phyloP scores from a whole-genome alignment of 2,797 vertebrate genomes.

The Taeniopygia guttata region DNA sequence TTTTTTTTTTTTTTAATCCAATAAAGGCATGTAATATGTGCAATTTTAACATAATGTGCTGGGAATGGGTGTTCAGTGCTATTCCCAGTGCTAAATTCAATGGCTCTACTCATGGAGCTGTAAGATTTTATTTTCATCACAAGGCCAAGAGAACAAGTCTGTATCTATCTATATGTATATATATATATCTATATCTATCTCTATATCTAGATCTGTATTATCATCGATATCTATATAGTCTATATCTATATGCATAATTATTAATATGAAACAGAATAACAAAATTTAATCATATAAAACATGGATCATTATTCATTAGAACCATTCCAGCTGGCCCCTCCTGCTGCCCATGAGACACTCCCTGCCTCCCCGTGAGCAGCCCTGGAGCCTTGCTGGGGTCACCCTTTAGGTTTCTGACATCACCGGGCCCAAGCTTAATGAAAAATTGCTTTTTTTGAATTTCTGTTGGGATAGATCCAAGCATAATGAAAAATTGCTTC shows the following conservation, averaged over 20 bases:
- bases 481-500: accelerated
- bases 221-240: too few species aligned
- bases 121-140: neutral
- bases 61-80: neutral
- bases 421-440: accelerated
- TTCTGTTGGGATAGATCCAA: neutral
- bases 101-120: neutral
- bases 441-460: accelerated
- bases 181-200: too few species aligned
- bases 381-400: neutral
- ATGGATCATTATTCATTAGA: neutral
- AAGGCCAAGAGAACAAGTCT: neutral
- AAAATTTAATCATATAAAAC: neutral
- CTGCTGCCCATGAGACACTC: neutral
- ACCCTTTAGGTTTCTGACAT: neutral
- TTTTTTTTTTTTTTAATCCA: slow-evolving; percentile 16
- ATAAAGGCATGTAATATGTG: neutral
- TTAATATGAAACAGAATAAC: neutral
- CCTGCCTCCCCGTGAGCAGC: neutral
- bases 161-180: neutral
- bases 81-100: neutral
- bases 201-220: too few species aligned
- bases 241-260: neutral
- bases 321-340: neutral
- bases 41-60: neutral